Evolutionary conservation across 1,140 invertebrate genomes (phyloP), one percentile per base, ranked within the genome.

Genomic region (Pygmarrhopalites habei): DNA sequence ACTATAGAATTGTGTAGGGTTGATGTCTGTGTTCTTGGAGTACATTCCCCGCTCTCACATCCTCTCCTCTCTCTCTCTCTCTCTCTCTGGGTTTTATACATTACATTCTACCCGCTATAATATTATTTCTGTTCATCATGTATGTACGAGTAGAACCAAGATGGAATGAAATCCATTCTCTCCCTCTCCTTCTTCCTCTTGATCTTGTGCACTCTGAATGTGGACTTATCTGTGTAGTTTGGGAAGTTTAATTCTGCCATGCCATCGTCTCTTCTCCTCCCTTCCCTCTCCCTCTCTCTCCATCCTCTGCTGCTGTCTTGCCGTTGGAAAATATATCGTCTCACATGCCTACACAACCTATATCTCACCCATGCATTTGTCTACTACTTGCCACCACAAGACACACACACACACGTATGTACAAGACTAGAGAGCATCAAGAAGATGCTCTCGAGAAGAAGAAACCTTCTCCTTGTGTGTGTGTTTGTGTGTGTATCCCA

Each of bases 41-140:
- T 32, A 57, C 30, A 3, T 23, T 30, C 7, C 15, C n/a, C n/a
- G n/a, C n/a, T n/a, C n/a, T n/a, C n/a, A n/a, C n/a, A n/a, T n/a
- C n/a, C n/a, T n/a, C n/a, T n/a, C n/a, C n/a, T n/a, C n/a, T n/a
- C n/a, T n/a, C n/a, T n/a, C n/a, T n/a, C n/a, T n/a, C n/a, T n/a
- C n/a, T n/a, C n/a, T n/a, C n/a, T n/a, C n/a, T n/a, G n/a, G n/a
- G n/a, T n/a, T n/a, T n/a, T n/a, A n/a, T n/a, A n/a, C 39, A 26
- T 7, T 56, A 26, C 21, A 23, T 29, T 12, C 23, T 21, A 30
- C 57, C 39, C 43, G 4, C 19, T 41, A 55, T 57, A 57, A 32
- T 32, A 57, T 41, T 59, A 43, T 41, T 41, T 41, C 39, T 41
- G 39, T n/a, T n/a, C 39, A 41, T 12, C 39, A n/a, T 41, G 12